Conservation (phyloP, 2,113 vertebrate species). For the Mesocricetus auratus region DNA sequence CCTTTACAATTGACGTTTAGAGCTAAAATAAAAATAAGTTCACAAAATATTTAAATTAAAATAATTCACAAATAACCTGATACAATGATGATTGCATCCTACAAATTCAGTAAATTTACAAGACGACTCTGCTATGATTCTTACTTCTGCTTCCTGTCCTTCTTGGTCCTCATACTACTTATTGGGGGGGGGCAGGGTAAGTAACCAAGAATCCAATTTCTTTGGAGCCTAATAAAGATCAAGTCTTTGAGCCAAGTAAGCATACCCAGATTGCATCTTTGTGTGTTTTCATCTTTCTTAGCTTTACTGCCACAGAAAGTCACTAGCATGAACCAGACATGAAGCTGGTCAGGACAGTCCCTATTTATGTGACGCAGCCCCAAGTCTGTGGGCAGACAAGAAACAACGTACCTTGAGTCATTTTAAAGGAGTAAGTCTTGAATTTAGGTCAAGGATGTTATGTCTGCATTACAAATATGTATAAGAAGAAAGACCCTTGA, state of each 20-base stretch:
- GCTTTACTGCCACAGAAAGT: slow-evolving; percentile 4
- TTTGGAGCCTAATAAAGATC: neutral
- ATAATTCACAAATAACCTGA: neutral
- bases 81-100: neutral
- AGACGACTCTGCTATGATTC: neutral
- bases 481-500: neutral
- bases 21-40: neutral
- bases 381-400: neutral
- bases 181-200: accelerated
- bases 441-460: slow-evolving; percentile 46
- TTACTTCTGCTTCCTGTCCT: neutral
- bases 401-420: neutral
- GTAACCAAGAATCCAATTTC: neutral
- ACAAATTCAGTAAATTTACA: neutral
- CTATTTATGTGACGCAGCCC: neutral
- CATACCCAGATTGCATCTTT: neutral
- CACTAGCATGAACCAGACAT: neutral
- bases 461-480: neutral
- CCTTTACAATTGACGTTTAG: neutral
- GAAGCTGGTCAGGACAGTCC: neutral
- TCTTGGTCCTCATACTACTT: neutral
- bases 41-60: slow-evolving; percentile 26
- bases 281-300: slow-evolving; percentile 31
- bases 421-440: slow-evolving; percentile 1
- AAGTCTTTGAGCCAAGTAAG: slow-evolving; percentile 12